These are phyloP conservation scores for Eulithis prunata DNA, from an alignment of 2,888 invertebrate genomes.

Conservation along the genomic window DNA sequence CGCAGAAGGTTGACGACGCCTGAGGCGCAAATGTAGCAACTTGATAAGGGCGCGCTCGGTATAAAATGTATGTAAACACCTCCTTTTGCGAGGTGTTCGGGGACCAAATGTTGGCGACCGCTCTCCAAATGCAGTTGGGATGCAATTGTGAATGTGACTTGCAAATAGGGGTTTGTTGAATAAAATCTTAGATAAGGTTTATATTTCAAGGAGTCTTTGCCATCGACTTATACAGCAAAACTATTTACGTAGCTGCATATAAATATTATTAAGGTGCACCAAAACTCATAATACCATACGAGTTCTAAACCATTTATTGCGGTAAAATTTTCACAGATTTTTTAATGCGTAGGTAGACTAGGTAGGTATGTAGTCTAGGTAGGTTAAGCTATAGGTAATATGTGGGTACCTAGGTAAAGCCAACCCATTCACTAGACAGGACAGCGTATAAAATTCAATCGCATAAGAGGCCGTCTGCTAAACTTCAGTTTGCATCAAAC, in stretches of 20 bases:
- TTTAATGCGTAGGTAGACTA: no score
- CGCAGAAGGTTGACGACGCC: slow-evolving; percentile 74
- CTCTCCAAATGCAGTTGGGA: slow-evolving; percentile 45
- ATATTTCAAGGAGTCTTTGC: slow-evolving; percentile 9
- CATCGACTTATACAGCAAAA: no score
- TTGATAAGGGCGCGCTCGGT: slow-evolving; percentile 70
- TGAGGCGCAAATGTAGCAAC: slow-evolving; percentile 69
- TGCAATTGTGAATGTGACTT: slow-evolving; percentile 31
- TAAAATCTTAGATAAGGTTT: slow-evolving; percentile 29
- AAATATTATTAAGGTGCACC: no score
- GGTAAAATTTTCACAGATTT: no score
- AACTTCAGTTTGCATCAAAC: slow-evolving; percentile 64
- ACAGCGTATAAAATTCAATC: slow-evolving; percentile 71
- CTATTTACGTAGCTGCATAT: no score
- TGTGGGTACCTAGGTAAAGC: neutral
- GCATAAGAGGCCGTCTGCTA: slow-evolving; percentile 71
- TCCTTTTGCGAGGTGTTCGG: slow-evolving; percentile 61
- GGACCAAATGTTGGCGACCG: slow-evolving; percentile 66
- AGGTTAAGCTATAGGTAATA: no score
- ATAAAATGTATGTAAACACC: slow-evolving; percentile 81
- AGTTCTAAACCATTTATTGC: no score
- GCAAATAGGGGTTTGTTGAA: slow-evolving; percentile 25
- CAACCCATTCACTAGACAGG: slow-evolving; percentile 36
- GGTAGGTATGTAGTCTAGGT: no score
- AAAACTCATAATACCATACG: no score